Conservation (phyloP, 2,797 vertebrate genomes). For the Sebastes jordani region DNA sequence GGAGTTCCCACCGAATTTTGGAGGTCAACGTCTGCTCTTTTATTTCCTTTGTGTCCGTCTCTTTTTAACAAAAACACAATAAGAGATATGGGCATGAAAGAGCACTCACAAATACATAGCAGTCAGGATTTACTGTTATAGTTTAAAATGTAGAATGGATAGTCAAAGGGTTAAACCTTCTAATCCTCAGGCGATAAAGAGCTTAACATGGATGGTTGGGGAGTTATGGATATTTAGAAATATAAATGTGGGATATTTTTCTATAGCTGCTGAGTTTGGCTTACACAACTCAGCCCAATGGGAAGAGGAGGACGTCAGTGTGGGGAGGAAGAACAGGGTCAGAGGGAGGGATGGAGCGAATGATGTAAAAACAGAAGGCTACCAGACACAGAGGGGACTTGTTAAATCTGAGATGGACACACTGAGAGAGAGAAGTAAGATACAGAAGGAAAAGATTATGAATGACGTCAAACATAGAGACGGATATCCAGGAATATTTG, state of each 20-base stretch:
- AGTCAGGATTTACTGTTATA: conserved; percentile 40
- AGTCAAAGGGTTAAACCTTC: conserved; percentile 59
- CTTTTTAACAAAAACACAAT: not conserved
- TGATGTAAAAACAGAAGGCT: not conserved
- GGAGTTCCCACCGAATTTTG: conserved; percentile 29
- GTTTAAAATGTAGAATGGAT: conserved; percentile 46
- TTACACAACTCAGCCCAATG: conserved; percentile 44
- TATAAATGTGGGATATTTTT: conserved; percentile 47
- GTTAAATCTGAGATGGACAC: conserved; percentile 1
- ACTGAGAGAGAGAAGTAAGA: not conserved
- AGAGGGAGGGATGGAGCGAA: not conserved
- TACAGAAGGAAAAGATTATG: not conserved
- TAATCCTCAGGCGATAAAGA: conserved; percentile 69
- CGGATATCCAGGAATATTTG: not conserved
- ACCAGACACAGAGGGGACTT: not conserved
- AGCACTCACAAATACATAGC: conserved; percentile 16
- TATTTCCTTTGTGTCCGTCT: not conserved
- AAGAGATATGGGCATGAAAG: conserved; percentile 23
- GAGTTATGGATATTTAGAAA: conserved; percentile 66
- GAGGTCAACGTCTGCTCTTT: conserved; percentile 6
- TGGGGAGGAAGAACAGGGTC: not conserved
- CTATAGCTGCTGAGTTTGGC: conserved; percentile 49
- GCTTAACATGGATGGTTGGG: conserved; percentile 57
- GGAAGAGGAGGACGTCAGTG: conserved; percentile 3
- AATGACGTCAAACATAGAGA: conserved; percentile 5